Evolutionary conservation across 1,140 invertebrate genomes (phyloP).

Genomic region (Drosophila novamexicana): DNA sequence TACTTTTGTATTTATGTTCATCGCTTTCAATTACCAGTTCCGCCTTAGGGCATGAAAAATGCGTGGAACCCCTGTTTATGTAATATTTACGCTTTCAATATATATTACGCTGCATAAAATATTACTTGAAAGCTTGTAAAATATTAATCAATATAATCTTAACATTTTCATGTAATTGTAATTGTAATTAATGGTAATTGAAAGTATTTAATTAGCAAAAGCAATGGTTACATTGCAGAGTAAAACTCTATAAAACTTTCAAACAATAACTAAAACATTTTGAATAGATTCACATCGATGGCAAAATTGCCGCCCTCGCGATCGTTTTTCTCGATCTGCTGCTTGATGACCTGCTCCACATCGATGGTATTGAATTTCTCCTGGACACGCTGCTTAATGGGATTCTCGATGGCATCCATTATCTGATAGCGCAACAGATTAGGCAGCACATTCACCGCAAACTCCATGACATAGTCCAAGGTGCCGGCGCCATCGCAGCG

Average conservation of each 20-base stretch:
- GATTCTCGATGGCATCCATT: constrained; percentile 91
- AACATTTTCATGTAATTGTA: no score
- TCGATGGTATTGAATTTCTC: constrained; percentile 89
- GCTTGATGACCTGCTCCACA: constrained; percentile 89
- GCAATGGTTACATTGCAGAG: constrained; percentile 8
- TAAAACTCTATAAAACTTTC: constrained; percentile 7
- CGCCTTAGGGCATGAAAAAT: not conserved
- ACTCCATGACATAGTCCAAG: constrained; percentile 91
- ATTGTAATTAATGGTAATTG: constrained; percentile 1
- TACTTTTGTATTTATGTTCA: not conserved
- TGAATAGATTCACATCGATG: constrained; percentile 56
- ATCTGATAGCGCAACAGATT: constrained; percentile 93
- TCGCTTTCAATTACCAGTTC: not conserved
- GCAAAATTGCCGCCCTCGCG: constrained; percentile 84
- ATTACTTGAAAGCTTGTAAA: no score
- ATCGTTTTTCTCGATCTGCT: constrained; percentile 88
- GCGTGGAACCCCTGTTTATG: no score
- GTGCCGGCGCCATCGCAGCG: constrained; percentile 91
- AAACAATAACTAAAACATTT: not conserved
- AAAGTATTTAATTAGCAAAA: constrained; percentile 20
- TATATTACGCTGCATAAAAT: no score
- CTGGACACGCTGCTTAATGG: constrained; percentile 88
- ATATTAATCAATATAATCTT: no score
- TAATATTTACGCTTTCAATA: no score
- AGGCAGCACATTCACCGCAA: constrained; percentile 90